Evolutionary conservation across 2,113 vertebrate species (phyloP).

Genomic region (Heptranchias perlo): DNA sequence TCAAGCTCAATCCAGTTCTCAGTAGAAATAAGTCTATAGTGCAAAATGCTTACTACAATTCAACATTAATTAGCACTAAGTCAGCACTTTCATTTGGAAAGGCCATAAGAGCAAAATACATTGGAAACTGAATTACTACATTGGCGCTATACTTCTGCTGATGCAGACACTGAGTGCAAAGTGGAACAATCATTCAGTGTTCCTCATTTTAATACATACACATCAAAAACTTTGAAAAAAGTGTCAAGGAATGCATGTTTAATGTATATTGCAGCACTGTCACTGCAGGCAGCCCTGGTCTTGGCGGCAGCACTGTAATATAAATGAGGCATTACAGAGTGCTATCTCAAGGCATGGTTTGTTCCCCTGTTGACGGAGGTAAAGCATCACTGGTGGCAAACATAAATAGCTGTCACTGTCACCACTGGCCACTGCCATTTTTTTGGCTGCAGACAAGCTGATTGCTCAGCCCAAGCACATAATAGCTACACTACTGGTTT

Average conservation of each 20-base stretch:
- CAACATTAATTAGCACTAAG: background rate
- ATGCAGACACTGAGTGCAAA: background rate
- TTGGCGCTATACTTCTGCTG: background rate
- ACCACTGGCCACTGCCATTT: background rate
- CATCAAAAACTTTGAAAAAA: background rate
- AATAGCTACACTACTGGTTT: background rate
- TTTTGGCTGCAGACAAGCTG: background rate
- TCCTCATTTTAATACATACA: background rate
- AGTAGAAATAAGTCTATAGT: background rate
- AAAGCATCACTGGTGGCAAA: background rate
- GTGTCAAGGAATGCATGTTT: background rate
- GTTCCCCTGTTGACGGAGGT: background rate
- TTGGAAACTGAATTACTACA: background rate
- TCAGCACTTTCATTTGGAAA: background rate
- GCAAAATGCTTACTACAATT: constrained; percentile 16
- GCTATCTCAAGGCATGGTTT: background rate
- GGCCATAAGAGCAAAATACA: background rate
- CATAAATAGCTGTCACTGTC: background rate
- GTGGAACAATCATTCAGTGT: background rate
- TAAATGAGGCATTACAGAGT: background rate
- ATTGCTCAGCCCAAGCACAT: background rate
- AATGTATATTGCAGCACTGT: background rate
- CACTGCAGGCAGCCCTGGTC: background rate
- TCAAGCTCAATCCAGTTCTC: background rate
- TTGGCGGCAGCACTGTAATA: background rate